Evolutionary conservation across 1,140 invertebrate species (phyloP).

Genomic region (Neotoxoptera formosana): DNA sequence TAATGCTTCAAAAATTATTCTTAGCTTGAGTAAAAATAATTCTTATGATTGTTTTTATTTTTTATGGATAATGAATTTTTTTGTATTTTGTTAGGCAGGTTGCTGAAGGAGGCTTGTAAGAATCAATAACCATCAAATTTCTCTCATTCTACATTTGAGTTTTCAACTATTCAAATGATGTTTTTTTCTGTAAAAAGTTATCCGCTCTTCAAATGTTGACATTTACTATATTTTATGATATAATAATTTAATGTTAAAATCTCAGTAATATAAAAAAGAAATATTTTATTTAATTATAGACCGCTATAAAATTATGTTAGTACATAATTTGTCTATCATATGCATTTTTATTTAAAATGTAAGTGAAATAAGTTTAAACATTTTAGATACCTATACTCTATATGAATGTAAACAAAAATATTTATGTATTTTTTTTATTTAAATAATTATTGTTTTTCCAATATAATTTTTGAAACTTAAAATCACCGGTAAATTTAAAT

Average conservation of each 20-base stretch:
- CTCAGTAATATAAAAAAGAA: too few relatives aligned
- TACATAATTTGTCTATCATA: conserved; percentile 35
- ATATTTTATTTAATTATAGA: conserved; percentile 12
- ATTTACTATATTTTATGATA: too few relatives aligned
- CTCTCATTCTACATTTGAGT: conserved; percentile 48
- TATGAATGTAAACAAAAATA: neutral
- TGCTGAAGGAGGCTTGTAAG: conserved; percentile 53
- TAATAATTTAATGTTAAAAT: too few relatives aligned
- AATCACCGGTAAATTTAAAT: conserved; percentile 29
- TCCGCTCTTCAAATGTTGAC: conserved; percentile 44
- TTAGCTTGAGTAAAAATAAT: conserved; percentile 30
- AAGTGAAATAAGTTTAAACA: conserved; percentile 38
- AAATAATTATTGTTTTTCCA: conserved; percentile 54
- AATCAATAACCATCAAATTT: conserved; percentile 57
- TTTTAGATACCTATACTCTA: conserved; percentile 27
- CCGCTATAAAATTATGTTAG: conserved; percentile 34
- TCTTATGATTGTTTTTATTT: conserved; percentile 22
- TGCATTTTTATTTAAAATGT: conserved; percentile 43
- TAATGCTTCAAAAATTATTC: neutral
- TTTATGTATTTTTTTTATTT: conserved; percentile 42
- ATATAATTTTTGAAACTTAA: conserved; percentile 43
- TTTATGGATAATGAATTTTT: conserved; percentile 55
- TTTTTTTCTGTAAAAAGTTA: conserved; percentile 47
- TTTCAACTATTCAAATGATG: conserved; percentile 38
- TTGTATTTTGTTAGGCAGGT: conserved; percentile 56